Conservation (phyloP, 2,797 vertebrate species). For the Pseudochaenichthys georgianus region DNA sequence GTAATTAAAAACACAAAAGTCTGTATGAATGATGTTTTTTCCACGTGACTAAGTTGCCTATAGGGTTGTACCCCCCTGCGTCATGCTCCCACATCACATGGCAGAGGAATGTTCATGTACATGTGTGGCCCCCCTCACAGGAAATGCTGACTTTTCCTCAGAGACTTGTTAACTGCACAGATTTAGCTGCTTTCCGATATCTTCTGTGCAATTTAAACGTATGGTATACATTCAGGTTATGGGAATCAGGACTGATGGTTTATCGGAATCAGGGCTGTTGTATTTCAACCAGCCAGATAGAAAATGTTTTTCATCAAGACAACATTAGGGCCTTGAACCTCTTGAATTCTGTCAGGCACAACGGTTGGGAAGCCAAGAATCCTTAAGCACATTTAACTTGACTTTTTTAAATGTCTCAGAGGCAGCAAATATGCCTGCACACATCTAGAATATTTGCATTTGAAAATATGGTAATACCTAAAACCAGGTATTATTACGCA, state of each 20-base stretch:
- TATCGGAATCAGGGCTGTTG: background rate
- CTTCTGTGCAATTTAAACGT: background rate
- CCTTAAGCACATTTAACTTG: background rate
- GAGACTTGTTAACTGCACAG: conserved; percentile 1
- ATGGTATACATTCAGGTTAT: background rate
- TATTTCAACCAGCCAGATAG: background rate
- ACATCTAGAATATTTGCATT: background rate
- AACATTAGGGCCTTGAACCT: background rate
- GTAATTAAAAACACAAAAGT: conserved; percentile 43
- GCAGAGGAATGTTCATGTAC: conserved; percentile 53
- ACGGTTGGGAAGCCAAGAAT: conserved; percentile 8
- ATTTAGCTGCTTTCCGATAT: background rate
- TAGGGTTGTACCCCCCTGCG: background rate
- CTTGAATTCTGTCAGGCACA: conserved; percentile 4
- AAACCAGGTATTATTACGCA: background rate
- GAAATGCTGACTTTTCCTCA: conserved; percentile 30
- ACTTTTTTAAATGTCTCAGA: conserved; percentile 1
- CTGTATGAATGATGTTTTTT: background rate
- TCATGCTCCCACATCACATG: conserved; percentile 40
- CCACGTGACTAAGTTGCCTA: background rate
- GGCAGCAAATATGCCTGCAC: background rate
- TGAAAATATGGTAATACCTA: background rate
- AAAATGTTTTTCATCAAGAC: conserved; percentile 7
- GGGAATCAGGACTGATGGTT: background rate
- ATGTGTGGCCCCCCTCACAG: conserved; percentile 11